Base-by-base conservation (phyloP, 2,113 vertebrate genomes). In the Tupaia chinensis region DNA sequence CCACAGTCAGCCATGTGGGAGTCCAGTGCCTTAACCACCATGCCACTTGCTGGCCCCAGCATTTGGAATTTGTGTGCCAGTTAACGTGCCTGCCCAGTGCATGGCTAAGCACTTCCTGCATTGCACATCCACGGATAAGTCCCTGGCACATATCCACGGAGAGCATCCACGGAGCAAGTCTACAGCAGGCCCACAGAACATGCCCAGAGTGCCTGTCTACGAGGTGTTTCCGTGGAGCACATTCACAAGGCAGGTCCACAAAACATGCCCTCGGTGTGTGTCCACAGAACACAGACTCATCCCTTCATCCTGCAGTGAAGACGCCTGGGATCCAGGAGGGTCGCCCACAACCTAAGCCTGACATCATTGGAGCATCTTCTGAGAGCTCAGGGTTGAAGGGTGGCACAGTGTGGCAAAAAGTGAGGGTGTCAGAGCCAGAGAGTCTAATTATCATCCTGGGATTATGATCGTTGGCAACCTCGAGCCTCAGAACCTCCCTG, bases 211-310 rank as follows among this genome's bases (percentile, higher is more conserved):
- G 23, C 17, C 79, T 15, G 44, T 44, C n/a, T 19, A 7, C 20
- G 20, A 8, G 0, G 11, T 29, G 20, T 8, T 1, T 61, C 15
- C 32, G 19, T 53, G 34, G 81, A 9, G 23, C 34, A 53, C 27
- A 32, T 53, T 17, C 63, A 15, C 16, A 1, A 14, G 23, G 23
- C 63, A 53, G 15, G 22, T 32, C 56, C 60, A 15, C 2, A 2
- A 58, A 6, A 29, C 15, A 23, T 0, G 22, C 29, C n/a, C 0
- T 0, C 1, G 16, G 3, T 7, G 58, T 60, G 10, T 4, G 0
- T 34, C 10, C 68, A 1, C 0, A 0, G 32, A 32, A 44, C n/a
- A 72, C 73, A 60, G 60, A 60, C 25, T 65, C 54, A 1, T 3
- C 10, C 34, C 9, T 72, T 58, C 65, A 10, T 22, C 54, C 9